Conservation (phyloP, 2,888 invertebrate genomes). For the Leptothorax acervorum region DNA sequence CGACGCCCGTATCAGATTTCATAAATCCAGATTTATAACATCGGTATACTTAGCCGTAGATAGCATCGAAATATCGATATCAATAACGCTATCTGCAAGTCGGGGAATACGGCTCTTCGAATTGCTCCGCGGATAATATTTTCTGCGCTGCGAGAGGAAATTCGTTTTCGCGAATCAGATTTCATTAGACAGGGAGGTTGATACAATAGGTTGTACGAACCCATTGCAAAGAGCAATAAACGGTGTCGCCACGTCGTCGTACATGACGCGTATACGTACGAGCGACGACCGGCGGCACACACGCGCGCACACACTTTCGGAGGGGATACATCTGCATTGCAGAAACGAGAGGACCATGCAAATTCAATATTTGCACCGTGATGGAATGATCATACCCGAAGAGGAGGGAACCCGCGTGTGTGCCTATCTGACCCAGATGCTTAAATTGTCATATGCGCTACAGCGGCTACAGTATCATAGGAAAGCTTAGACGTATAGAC, state of each 20-base stretch:
- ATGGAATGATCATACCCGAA: slow-evolving; percentile 71
- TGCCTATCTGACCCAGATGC: slow-evolving; percentile 60
- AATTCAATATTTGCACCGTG: slow-evolving; percentile 75
- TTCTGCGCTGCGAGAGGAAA: slow-evolving; percentile 30
- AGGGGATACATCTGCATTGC: slow-evolving; percentile 73
- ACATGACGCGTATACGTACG: slow-evolving; percentile 35
- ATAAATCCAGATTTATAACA: slow-evolving; percentile 18
- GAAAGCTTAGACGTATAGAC: slow-evolving; percentile 48
- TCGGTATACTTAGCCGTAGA: not conserved
- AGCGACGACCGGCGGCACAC: not conserved
- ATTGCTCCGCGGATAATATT: slow-evolving; percentile 27
- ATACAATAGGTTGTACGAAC: slow-evolving; percentile 61
- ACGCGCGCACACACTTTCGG: slow-evolving; percentile 42
- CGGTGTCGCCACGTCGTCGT: slow-evolving; percentile 45
- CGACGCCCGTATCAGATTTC: slow-evolving; percentile 1
- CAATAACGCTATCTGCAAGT: slow-evolving; percentile 9
- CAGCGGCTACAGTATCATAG: slow-evolving; percentile 33
- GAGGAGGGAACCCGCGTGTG: slow-evolving; percentile 51
- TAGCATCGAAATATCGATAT: slow-evolving; percentile 34
- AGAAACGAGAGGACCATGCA: slow-evolving; percentile 75
- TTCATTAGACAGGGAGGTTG: slow-evolving; percentile 65
- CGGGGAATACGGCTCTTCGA: not conserved
- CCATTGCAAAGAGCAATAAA: slow-evolving; percentile 64
- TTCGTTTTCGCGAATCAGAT: slow-evolving; percentile 66
- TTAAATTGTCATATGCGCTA: slow-evolving; percentile 59